Evolutionary conservation across 2,888 invertebrate genomes (phyloP).

Genomic region (Chalcis sispes): DNA sequence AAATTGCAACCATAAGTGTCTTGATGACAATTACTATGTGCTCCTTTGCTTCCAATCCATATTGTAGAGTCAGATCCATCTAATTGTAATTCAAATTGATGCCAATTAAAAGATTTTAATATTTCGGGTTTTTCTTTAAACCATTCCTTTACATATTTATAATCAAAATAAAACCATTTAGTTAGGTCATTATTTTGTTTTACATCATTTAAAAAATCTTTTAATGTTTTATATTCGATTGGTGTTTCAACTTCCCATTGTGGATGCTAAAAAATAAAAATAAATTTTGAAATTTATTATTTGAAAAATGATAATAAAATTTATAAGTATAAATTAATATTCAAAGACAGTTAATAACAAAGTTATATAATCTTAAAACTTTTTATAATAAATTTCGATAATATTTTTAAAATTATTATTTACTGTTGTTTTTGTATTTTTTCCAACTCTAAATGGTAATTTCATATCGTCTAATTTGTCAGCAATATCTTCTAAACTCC

Average conservation of each 20-base stretch:
- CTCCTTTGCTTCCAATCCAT: slow-evolving; percentile 92
- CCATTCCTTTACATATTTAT: slow-evolving; percentile 87
- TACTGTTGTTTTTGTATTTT: slow-evolving; percentile 73
- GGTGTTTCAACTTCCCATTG: slow-evolving; percentile 88
- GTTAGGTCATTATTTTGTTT: slow-evolving; percentile 70
- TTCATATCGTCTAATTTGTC: slow-evolving; percentile 78
- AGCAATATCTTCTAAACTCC: slow-evolving; percentile 81
- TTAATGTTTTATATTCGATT: slow-evolving; percentile 80
- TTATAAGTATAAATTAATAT: not conserved
- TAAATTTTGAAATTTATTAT: slow-evolving; percentile 11
- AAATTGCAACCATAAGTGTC: slow-evolving; percentile 97
- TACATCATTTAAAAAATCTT: slow-evolving; percentile 78
- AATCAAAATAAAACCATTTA: slow-evolving; percentile 90
- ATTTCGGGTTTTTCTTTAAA: slow-evolving; percentile 80
- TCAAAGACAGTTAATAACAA: no score
- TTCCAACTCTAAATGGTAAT: slow-evolving; percentile 79
- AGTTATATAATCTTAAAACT: no score
- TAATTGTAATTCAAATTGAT: slow-evolving; percentile 84
- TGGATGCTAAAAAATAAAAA: slow-evolving; percentile 76
- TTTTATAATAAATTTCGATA: no score
- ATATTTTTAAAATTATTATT: no score
- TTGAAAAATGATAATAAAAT: not conserved
- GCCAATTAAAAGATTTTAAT: slow-evolving; percentile 80
- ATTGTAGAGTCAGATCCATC: slow-evolving; percentile 84
- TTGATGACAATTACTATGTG: slow-evolving; percentile 95